Evolutionary conservation across 92 coral and sea anemone genomes (phyloP).

Genomic region (Zoanthus sociatus): DNA sequence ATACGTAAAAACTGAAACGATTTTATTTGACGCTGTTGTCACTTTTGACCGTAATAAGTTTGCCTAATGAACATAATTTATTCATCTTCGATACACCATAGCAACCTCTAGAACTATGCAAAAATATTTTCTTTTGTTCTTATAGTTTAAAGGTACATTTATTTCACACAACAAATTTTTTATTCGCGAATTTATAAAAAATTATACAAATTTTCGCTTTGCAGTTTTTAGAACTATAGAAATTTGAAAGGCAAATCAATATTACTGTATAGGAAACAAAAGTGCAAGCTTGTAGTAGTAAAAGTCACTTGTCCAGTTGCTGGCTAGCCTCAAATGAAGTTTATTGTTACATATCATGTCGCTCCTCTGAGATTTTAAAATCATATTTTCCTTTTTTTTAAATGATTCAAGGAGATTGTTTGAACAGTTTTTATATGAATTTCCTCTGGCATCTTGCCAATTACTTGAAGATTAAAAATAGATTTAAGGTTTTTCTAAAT

Average conservation of each 20-base stretch:
- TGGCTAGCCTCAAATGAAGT: too few species aligned
- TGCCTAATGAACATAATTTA: background rate
- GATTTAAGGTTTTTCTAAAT: too few species aligned
- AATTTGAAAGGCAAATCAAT: too few species aligned
- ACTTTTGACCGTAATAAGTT: background rate
- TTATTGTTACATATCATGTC: too few species aligned
- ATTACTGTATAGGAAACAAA: too few species aligned
- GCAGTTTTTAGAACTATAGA: background rate
- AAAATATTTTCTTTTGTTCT: background rate
- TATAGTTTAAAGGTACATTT: background rate
- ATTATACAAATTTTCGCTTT: background rate
- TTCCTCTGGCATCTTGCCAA: background rate
- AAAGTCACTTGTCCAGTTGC: too few species aligned
- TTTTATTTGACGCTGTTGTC: background rate
- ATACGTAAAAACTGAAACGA: background rate
- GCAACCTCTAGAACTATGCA: background rate
- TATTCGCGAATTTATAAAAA: background rate
- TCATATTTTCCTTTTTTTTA: too few species aligned
- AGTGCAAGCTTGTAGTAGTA: too few species aligned
- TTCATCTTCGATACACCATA: slow-evolving; percentile 13
- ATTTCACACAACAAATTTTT: background rate
- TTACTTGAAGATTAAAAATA: background rate
- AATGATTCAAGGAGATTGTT: background rate
- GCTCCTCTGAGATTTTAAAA: too few species aligned
- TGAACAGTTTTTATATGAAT: background rate